Percentiles rank a stretch among this genome's conserved stretches.
Evolutionary conservation across 2,797 vertebrate species (phyloP).

Genomic region (Schizothorax lantsangensis): DNA sequence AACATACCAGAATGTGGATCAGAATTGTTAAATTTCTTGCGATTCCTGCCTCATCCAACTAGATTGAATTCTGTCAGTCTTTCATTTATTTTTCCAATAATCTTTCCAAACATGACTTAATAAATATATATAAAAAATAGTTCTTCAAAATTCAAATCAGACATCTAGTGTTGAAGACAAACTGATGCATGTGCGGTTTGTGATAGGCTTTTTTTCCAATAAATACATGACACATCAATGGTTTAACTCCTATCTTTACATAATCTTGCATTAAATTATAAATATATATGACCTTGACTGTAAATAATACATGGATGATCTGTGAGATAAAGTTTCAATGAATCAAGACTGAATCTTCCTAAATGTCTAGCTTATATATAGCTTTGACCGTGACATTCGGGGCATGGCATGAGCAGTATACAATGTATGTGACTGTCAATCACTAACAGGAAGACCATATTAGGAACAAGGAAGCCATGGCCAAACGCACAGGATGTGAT

Average conservation of each 20-base stretch:
- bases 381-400: slow-evolving; percentile 46
- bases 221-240: background rate
- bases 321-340: slow-evolving; percentile 43
- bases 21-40: background rate
- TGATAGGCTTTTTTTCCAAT: background rate
- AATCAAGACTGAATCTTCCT: slow-evolving; percentile 43
- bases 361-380: slow-evolving; percentile 39
- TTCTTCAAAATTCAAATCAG: too few species aligned
- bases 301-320: slow-evolving; percentile 37
- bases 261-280: slow-evolving; percentile 30
- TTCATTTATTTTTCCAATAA: background rate
- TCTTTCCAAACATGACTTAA: too few species aligned
- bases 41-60: background rate
- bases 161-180: background rate
- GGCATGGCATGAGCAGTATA: slow-evolving; percentile 20
- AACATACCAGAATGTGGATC: background rate
- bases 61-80: background rate
- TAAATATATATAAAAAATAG: too few species aligned
- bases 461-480: background rate
- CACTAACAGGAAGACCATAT: slow-evolving; percentile 16
- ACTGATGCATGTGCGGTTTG: background rate
- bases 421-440: slow-evolving; percentile 35
- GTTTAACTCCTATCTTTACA: background rate
- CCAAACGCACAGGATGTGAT: background rate
- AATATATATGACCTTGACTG: slow-evolving; percentile 15